Percentiles rank a stretch among this genome's conserved stretches.
phyloP scores from a whole-genome alignment of 2,888 invertebrate genomes.

The Thymelicus lineola region DNA sequence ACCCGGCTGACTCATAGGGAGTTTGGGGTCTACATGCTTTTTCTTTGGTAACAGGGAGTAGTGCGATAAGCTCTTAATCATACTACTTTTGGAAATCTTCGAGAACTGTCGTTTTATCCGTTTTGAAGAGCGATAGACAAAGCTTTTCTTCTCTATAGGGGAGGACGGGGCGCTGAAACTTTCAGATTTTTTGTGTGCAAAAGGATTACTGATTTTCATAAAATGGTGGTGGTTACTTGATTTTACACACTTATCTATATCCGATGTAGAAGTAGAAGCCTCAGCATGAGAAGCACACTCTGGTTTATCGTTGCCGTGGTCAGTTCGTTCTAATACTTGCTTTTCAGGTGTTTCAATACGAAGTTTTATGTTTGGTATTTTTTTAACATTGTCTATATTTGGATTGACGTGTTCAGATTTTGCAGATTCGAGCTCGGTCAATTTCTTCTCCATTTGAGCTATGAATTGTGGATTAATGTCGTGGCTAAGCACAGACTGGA shows the following conservation, averaged over 20 bases:
- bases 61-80: conserved; percentile 80
- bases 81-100: conserved; percentile 73
- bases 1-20: conserved; percentile 67
- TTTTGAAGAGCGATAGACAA: conserved; percentile 76
- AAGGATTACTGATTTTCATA: conserved; percentile 76
- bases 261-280: conserved; percentile 38
- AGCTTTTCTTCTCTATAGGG: conserved; percentile 71
- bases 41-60: conserved; percentile 74
- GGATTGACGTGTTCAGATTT: conserved; percentile 47
- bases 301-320: conserved; percentile 25
- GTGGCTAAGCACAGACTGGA: conserved; percentile 80
- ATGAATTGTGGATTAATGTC: conserved; percentile 61
- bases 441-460: conserved; percentile 69
- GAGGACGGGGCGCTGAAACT: conserved; percentile 79
- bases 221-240: conserved; percentile 60
- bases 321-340: conserved; percentile 26
- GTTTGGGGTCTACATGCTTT: conserved; percentile 61
- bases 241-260: conserved; percentile 62
- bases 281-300: conserved; percentile 2
- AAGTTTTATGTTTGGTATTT: conserved; percentile 32
- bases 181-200: conserved; percentile 70
- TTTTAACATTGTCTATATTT: conserved; percentile 21
- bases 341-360: conserved; percentile 22
- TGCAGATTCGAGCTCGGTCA: conserved; percentile 54
- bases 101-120: conserved; percentile 72